These are phyloP conservation scores for Pseudolaguvia tuberculata DNA, from an alignment of 2,113 vertebrate species.

Conservation along the genomic window DNA sequence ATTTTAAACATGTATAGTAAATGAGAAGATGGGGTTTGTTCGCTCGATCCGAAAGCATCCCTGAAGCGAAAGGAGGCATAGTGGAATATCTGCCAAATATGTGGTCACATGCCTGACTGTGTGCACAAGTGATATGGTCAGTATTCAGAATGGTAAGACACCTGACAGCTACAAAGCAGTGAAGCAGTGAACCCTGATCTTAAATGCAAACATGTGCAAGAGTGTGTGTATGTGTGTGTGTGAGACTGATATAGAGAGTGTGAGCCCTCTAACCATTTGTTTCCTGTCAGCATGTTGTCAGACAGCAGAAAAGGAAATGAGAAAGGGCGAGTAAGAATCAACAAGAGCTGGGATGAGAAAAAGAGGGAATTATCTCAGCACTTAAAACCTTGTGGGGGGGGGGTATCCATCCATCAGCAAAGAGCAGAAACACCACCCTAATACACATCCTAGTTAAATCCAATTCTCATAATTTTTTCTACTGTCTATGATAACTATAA, in stretches of 20 bases:
- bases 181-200: not conserved
- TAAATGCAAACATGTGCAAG: not conserved
- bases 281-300: constrained; percentile 36
- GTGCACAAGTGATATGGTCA: constrained; percentile 15
- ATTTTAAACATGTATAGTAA: not conserved
- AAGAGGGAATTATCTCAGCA: not conserved
- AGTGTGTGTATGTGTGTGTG: not conserved
- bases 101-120: not conserved
- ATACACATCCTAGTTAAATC: too few relatives aligned
- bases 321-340: constrained; percentile 1
- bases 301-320: constrained; percentile 14
- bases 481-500: not conserved
- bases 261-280: constrained; percentile 14
- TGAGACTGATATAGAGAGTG: not conserved
- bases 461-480: not conserved
- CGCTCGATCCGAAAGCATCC: not conserved
- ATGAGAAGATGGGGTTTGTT: not conserved
- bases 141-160: not conserved
- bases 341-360: not conserved
- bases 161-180: constrained; percentile 19
- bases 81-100: not conserved
- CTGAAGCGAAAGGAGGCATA: not conserved
- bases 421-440: not conserved
- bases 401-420: not conserved
- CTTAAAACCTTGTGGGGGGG: not conserved